Evolutionary conservation across 1,140 invertebrate genomes (phyloP).

Genomic region (Globodera rostochiensis): DNA sequence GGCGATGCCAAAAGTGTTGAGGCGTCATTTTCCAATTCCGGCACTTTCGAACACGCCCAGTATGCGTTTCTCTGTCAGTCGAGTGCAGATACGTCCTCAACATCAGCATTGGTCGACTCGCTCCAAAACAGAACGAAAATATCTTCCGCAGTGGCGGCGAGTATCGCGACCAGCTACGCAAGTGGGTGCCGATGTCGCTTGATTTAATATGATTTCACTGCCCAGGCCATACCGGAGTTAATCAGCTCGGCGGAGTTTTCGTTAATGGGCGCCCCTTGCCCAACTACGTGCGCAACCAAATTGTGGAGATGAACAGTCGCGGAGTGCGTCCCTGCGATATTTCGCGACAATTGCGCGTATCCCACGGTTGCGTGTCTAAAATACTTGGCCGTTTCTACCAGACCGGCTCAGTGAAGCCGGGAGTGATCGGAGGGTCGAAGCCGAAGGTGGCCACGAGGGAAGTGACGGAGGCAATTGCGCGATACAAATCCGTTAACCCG

Average conservation of each 20-base stretch:
- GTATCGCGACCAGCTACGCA: conserved; percentile 27
- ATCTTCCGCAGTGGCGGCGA: conserved; percentile 18
- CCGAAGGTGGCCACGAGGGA: conserved; percentile 98
- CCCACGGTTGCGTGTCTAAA: conserved; percentile 94
- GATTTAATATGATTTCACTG: conserved; percentile 8
- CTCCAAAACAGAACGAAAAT: background rate
- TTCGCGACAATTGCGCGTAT: conserved; percentile 87
- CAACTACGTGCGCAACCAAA: conserved; percentile 86
- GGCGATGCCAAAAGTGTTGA: background rate
- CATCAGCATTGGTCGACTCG: background rate
- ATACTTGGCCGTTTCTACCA: conserved; percentile 85
- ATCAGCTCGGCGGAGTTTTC: conserved; percentile 92
- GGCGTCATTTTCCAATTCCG: background rate
- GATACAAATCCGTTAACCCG: conserved; percentile 97
- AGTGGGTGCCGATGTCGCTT: conserved; percentile 8
- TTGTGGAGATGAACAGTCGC: conserved; percentile 87
- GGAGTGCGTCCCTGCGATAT: conserved; percentile 90
- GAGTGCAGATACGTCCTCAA: background rate
- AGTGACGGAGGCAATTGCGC: conserved; percentile 95
- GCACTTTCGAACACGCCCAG: background rate
- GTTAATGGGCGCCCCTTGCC: conserved; percentile 91
- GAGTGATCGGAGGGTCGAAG: conserved; percentile 95
- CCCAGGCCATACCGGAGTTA: conserved; percentile 74
- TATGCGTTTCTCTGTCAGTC: background rate
- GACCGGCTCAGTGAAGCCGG: conserved; percentile 73